Evolutionary conservation across 2,888 invertebrate species (phyloP), one percentile per base, ranked within the genome.

Genomic region (Entomobrya proxima): DNA sequence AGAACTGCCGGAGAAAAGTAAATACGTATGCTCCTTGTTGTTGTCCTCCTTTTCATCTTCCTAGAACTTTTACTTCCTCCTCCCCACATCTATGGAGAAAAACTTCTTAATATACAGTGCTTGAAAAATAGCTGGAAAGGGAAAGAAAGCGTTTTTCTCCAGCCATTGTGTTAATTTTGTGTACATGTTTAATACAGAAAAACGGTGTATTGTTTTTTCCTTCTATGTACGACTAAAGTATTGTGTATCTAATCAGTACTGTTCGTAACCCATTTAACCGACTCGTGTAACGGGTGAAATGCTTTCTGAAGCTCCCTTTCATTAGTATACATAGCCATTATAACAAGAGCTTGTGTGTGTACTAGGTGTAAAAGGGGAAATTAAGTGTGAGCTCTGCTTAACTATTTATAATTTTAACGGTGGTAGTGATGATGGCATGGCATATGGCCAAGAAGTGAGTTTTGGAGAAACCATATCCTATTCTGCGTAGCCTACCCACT

Each of bases 351-450:
- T n/a, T n/a, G n/a, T n/a, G n/a, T 13, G 15, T 50, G 18, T 18
- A 50, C 18, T 21, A 18, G 2, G 18, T 50, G 50, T 50, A 50
- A 47, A 50, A 15, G 7, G 61, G 30, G 32, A 18, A 32, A 61
- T 30, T 55, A 61, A 61, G 32, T 32, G 61, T 32, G 61, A 61
- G 61, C n/a, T 69, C 47, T 76, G 40, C 55, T 76, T 55, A 76
- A 76, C 50, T 55, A 76, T 76, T 76, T 55, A 76, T 37, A 55
- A 76, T 27, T 55, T 76, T 74, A 21, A 76, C 40, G 13, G 55
- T 52, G 76, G n/a, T 32, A n/a, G 13, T 24, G 55, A 21, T 18
- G 61, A 18, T 55, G 55, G 55, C 32, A n/a, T 61, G 32, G 35
- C 35, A 30, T 30, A 61, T 9, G 13, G n/a, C 61, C 61, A 61